phyloP scores from a whole-genome alignment of 2,888 invertebrate genomes.

The Branchipolynoe longqiensis region DNA sequence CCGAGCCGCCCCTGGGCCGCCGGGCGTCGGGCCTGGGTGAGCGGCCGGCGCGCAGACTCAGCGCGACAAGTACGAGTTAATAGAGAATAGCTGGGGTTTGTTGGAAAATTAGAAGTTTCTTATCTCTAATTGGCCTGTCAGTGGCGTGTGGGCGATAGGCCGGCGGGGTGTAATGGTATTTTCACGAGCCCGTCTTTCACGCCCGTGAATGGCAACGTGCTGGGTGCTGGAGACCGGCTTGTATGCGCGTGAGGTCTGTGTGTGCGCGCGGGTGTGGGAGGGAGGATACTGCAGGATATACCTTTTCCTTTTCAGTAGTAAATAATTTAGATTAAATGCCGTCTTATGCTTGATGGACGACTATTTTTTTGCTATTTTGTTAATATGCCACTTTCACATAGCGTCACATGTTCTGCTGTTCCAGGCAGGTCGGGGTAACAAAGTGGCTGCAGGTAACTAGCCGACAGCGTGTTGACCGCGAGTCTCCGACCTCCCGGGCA shows the following conservation, averaged over 20 bases:
- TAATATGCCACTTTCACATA: no score
- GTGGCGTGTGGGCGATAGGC: conserved; percentile 45
- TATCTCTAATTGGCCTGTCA: conserved; percentile 56
- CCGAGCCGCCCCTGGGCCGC: not conserved
- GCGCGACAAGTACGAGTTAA: conserved; percentile 54
- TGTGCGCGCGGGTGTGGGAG: not conserved
- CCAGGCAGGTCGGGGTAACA: no score
- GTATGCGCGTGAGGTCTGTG: not conserved
- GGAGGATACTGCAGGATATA: not conserved
- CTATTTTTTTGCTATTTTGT: no score
- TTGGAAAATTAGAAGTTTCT: conserved; percentile 58
- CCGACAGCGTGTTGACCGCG: no score
- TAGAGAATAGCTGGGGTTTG: conserved; percentile 49
- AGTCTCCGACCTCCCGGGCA: no score
- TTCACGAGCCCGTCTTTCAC: conserved; percentile 53
- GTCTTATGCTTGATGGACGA: no score
- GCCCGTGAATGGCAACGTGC: no score
- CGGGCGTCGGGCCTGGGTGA: not conserved
- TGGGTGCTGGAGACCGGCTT: not conserved
- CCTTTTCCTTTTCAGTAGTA: no score
- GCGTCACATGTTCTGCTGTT: no score
- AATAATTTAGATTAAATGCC: no score
- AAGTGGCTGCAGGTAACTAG: no score
- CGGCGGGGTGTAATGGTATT: conserved; percentile 52
- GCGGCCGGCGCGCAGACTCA: not conserved